Percentiles rank a stretch among this genome's conserved stretches.
Conservation (phyloP, 2,888 invertebrate species). For the Euclidia mi region DNA sequence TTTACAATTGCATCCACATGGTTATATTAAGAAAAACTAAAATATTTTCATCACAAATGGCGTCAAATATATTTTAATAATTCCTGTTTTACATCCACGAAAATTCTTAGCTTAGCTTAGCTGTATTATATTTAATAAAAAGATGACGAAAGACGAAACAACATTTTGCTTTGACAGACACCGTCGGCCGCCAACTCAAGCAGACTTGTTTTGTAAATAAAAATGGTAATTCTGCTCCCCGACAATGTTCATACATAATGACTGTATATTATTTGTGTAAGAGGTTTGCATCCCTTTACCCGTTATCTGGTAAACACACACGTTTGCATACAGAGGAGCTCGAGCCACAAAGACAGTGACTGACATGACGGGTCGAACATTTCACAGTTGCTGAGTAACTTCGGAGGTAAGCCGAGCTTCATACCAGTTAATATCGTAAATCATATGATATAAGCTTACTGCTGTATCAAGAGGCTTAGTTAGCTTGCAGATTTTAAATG, state of each 20-base stretch:
- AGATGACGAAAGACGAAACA: slow-evolving; percentile 4
- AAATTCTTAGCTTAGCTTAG: background rate
- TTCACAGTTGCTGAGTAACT: slow-evolving; percentile 52
- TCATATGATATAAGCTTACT: too few relatives aligned
- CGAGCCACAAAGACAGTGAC: slow-evolving; percentile 61
- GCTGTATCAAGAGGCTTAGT: too few relatives aligned
- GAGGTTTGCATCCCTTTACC: slow-evolving; percentile 43
- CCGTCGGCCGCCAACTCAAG: background rate
- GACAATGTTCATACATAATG: slow-evolving; percentile 15
- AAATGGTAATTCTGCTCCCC: slow-evolving; percentile 2
- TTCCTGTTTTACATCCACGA: too few relatives aligned
- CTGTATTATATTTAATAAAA: background rate
- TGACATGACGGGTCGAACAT: slow-evolving; percentile 55
- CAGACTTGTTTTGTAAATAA: slow-evolving; percentile 6
- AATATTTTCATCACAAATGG: too few relatives aligned
- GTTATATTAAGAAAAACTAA: too few relatives aligned
- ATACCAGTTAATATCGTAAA: slow-evolving; percentile 45
- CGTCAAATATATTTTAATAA: too few relatives aligned
- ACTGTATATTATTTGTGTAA: slow-evolving; percentile 20
- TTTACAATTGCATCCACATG: too few relatives aligned
- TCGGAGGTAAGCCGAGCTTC: slow-evolving; percentile 43
- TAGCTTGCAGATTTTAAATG: too few relatives aligned
- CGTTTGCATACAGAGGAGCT: slow-evolving; percentile 53
- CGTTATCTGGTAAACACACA: slow-evolving; percentile 68
- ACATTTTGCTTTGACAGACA: background rate